Conservation (phyloP, 1,140 invertebrate genomes). For the Arctopsyche grandis region DNA sequence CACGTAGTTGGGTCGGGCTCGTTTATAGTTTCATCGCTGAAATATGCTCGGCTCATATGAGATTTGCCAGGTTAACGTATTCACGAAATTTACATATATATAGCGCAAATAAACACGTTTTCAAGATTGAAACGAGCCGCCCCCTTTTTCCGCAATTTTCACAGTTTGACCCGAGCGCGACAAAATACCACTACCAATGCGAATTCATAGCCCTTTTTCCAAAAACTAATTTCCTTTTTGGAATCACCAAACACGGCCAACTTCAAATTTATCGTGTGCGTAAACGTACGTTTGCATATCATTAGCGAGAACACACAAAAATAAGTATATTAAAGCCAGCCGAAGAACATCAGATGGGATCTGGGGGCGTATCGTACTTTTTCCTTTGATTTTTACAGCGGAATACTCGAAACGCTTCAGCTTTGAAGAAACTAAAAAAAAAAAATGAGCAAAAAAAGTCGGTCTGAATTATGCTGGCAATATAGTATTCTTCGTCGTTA, state of each 20-base stretch:
- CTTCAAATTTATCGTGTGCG: not conserved
- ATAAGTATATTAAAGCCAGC: not conserved
- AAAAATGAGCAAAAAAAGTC: constrained; percentile 3
- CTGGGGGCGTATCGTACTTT: not conserved
- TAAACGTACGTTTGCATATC: not conserved
- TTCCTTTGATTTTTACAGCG: not conserved
- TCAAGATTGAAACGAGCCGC: constrained; percentile 24
- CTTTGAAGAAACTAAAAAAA: not conserved
- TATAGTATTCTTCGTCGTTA: constrained; percentile 35
- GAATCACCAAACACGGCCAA: not conserved
- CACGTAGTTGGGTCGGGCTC: not conserved
- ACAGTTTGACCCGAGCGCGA: not conserved
- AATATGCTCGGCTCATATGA: constrained; percentile 51
- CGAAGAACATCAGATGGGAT: constrained; percentile 11
- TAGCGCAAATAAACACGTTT: constrained; percentile 53
- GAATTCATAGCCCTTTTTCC: not conserved
- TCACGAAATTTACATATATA: constrained; percentile 53
- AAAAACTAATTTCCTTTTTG: constrained; percentile 20
- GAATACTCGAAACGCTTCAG: not conserved
- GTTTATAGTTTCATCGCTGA: constrained; percentile 42
- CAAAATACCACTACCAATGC: not conserved
- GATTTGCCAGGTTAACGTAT: constrained; percentile 50
- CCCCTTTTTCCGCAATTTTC: not conserved
- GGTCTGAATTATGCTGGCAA: constrained; percentile 26
- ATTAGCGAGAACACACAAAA: not conserved